Evolutionary conservation across 53 echinoderm and acorn worm genomes (phyloP).

Genomic region (Holothuria scabra): DNA sequence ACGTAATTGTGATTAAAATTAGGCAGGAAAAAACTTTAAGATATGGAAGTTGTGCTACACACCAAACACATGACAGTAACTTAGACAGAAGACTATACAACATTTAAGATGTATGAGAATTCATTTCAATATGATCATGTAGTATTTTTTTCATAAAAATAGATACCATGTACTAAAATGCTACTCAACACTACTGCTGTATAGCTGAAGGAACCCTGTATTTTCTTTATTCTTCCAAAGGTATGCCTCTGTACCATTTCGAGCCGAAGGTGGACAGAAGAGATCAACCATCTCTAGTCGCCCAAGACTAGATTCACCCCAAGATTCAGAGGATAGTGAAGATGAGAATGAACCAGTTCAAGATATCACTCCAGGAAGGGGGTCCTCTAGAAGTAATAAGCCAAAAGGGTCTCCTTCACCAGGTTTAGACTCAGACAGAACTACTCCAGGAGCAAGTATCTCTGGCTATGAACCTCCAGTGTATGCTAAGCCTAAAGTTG

Average conservation of each 20-base stretch:
- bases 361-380: slow-evolving; percentile 21
- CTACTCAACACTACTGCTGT: no score
- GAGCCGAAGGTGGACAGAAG: slow-evolving; percentile 17
- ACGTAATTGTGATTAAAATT: no score
- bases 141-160: no score
- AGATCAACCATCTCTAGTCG: slow-evolving; percentile 78
- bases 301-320: slow-evolving; percentile 72
- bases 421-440: background rate
- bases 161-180: no score
- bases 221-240: slow-evolving; percentile 26
- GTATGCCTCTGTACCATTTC: slow-evolving; percentile 68
- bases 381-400: background rate
- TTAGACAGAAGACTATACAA: no score
- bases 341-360: slow-evolving; percentile 42
- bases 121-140: no score
- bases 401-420: background rate
- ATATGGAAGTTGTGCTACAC: no score
- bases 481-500: slow-evolving; percentile 23
- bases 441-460: background rate
- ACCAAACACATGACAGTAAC: no score
- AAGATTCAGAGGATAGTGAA: slow-evolving; percentile 2
- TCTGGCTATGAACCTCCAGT: background rate
- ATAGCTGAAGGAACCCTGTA: no score
- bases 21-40: no score
- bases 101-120: no score